Evolutionary conservation across 2,888 invertebrate species (phyloP), one percentile per base, ranked within the genome.

Genomic region (Phaonia tiefii): DNA sequence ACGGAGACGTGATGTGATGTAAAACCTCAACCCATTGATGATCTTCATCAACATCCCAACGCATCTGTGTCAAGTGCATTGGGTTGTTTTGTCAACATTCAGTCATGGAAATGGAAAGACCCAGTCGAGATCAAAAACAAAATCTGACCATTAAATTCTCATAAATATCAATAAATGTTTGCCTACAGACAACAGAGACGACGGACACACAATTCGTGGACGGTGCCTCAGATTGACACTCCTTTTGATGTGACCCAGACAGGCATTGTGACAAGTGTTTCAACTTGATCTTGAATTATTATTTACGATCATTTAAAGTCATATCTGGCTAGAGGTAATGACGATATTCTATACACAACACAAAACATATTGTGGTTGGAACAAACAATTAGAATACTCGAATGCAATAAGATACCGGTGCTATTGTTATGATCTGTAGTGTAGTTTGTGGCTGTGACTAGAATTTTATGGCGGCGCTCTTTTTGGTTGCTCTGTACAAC

Each of bases 231-330:
- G n/a, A 49, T 3, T 46, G 60, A 44, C 79, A 79, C 75, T 75
- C 71, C 71, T 71, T 54, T 75, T 54, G 58, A 60, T 31, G 42
- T 58, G 25, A 58, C 37, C 13, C 63, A 63, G 75, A 66, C 56
- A 26, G 39, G 3, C 58, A 31, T 26, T 66, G 58, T 54, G 42
- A 54, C 75, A 76, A 70, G 63, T 76, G 70, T 49, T 15, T 37
- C 54, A 79, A 75, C 75, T 75, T 75, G 79, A 75, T 75, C 56
- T 75, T 71, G 58, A 79, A 25, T 67, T 60, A 42, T 1, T 51
- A 69, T 51, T 49, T 66, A 58, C 44, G 65, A 74, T 74, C 74
- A 79, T 70, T 74, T 74, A 70, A 63, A 65, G 63, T 76, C 70
- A 49, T 67, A 26, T 25, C 25, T 15, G 65, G 13, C 44, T 2